Conservation (phyloP, 2,797 vertebrate species). For the Myripristis jacobus region DNA sequence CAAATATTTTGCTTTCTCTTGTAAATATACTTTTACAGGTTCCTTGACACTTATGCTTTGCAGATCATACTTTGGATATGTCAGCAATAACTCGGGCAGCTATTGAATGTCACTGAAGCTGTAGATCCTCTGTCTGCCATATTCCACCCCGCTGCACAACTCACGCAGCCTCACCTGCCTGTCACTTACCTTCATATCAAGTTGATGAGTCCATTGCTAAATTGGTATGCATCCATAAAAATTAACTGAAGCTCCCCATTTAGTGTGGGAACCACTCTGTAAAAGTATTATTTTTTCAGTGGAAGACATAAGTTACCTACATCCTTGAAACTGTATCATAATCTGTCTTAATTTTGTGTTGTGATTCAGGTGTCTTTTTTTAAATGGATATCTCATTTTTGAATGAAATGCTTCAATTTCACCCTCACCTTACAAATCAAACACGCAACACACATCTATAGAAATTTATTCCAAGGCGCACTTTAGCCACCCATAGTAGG, state of each 20-base stretch:
- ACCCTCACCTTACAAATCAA: constrained; percentile 44
- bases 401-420: constrained; percentile 32
- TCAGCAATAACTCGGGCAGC: constrained; percentile 99
- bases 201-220: constrained; percentile 21
- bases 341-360: constrained; percentile 24
- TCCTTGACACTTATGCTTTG: constrained; percentile 97
- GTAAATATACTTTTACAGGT: constrained; percentile 98
- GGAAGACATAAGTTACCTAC: constrained; percentile 15
- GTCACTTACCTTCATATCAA: constrained; percentile 39
- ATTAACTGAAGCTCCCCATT: constrained; percentile 16
- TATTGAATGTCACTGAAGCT: constrained; percentile 99
- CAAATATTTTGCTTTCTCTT: constrained; percentile 94
- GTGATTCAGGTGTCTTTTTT: constrained; percentile 1
- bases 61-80: constrained; percentile 91
- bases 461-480: constrained; percentile 63
- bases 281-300: constrained; percentile 29
- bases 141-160: constrained; percentile 70
- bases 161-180: constrained; percentile 54
- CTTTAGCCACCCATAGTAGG: constrained; percentile 69
- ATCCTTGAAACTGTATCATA: constrained; percentile 17
- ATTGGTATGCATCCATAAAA: constrained; percentile 15
- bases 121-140: constrained; percentile 88
- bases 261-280: constrained; percentile 6
- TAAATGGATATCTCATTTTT: constrained; percentile 23
- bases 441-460: constrained; percentile 46